Percentiles rank a stretch among this genome's conserved stretches.
These are phyloP conservation scores for Myotis daubentonii DNA, from an alignment of 2,797 vertebrate genomes.

Conservation along the genomic window DNA sequence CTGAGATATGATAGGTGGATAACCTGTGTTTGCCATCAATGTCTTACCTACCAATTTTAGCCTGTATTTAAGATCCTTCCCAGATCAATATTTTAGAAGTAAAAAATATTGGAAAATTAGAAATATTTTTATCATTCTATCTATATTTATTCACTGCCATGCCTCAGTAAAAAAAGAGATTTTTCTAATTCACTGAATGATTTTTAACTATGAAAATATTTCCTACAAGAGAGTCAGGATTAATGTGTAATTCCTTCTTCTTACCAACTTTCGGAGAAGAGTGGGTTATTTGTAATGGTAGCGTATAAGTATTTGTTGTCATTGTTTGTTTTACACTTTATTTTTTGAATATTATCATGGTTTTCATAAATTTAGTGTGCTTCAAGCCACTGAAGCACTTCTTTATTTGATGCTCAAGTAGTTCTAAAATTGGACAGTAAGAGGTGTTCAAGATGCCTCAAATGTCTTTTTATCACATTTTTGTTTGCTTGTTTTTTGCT, in stretches of 20 bases:
- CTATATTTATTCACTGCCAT: not conserved
- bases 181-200: not conserved
- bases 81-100: not conserved
- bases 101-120: no score
- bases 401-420: not conserved
- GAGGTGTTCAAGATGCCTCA: not conserved
- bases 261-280: not conserved
- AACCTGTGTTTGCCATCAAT: not conserved
- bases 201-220: not conserved
- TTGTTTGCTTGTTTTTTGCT: not conserved
- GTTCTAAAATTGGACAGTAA: not conserved
- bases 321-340: not conserved
- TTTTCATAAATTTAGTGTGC: not conserved
- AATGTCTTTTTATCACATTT: not conserved
- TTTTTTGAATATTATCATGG: not conserved
- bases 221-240: not conserved
- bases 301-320: not conserved
- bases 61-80: not conserved
- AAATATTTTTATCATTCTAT: not conserved
- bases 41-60: not conserved
- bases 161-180: not conserved
- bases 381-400: not conserved
- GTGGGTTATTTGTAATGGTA: not conserved
- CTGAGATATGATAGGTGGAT: not conserved
- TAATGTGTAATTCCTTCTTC: not conserved